Conservation (phyloP, 2,797 vertebrate species). For the Adelosebastes latens region DNA sequence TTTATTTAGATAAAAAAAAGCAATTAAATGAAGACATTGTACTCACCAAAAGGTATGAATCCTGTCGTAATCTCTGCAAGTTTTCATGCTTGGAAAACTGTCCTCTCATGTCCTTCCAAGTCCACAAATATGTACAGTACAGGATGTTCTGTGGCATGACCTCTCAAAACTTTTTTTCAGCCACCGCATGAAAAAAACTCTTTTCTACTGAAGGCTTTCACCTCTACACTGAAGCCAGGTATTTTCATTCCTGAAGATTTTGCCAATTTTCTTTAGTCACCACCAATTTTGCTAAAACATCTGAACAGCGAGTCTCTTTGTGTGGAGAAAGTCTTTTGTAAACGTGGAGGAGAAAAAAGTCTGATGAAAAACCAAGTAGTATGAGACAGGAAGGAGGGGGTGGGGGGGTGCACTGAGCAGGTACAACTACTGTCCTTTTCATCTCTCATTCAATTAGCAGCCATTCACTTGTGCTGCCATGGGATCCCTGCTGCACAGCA, state of each 20-base stretch:
- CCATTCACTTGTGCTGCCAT: conserved; percentile 65
- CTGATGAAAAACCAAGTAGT: conserved; percentile 34
- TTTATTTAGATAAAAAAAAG: conserved; percentile 3
- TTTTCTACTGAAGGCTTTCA: conserved; percentile 13
- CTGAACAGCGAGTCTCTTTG: conserved; percentile 33
- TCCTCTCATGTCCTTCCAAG: conserved; percentile 33
- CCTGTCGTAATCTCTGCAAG: neutral
- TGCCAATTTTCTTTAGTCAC: conserved; percentile 30
- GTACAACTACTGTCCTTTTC: conserved; percentile 70
- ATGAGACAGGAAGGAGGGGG: neutral
- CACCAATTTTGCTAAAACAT: conserved; percentile 46
- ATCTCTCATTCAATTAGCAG: conserved; percentile 76
- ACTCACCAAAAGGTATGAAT: conserved; percentile 60
- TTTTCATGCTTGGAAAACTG: conserved; percentile 1
- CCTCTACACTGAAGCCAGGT: conserved; percentile 12
- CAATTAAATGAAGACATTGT: conserved; percentile 7
- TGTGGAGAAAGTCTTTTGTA: conserved; percentile 36
- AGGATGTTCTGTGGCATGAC: conserved; percentile 1
- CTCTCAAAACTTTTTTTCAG: conserved; percentile 18
- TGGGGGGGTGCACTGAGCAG: conserved; percentile 30
- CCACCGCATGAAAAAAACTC: neutral
- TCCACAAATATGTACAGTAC: neutral
- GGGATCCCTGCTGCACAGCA: conserved; percentile 65
- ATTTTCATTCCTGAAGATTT: conserved; percentile 38
- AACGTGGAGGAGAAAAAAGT: conserved; percentile 41